Conservation (phyloP, 2,113 vertebrate species). For the Heterochromis multidens region DNA sequence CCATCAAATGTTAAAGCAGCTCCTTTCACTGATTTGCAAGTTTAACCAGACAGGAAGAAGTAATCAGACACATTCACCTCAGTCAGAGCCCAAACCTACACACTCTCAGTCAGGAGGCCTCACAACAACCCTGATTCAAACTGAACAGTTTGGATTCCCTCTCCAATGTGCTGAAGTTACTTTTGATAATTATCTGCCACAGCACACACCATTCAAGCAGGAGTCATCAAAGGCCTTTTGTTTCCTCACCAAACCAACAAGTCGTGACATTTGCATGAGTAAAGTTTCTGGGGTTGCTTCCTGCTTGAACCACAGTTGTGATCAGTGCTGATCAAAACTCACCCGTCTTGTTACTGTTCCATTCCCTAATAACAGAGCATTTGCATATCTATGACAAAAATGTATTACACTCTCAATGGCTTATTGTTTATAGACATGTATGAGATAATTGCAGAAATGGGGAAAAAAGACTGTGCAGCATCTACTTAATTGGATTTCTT, state of each 20-base stretch:
- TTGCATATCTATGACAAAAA: constrained; percentile 71
- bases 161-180: not conserved
- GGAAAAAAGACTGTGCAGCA: constrained; percentile 44
- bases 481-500: constrained; percentile 74
- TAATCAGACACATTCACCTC: not conserved
- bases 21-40: not conserved
- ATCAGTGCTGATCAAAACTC: constrained; percentile 44
- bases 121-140: not conserved
- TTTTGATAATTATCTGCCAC: constrained; percentile 28
- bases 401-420: constrained; percentile 44
- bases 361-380: constrained; percentile 47
- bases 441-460: constrained; percentile 32
- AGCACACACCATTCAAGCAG: not conserved
- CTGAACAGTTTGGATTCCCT: not conserved
- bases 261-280: constrained; percentile 16
- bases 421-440: constrained; percentile 65
- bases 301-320: constrained; percentile 10
- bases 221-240: constrained; percentile 3
- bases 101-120: not conserved
- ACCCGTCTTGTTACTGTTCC: constrained; percentile 18
- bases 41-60: not conserved
- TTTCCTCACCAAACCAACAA: constrained; percentile 21
- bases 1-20: not conserved
- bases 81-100: not conserved
- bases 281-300: not conserved